Evolutionary conservation across 2,888 invertebrate genomes (phyloP), one percentile per base, ranked within the genome.

Genomic region (Dicranocentrus wangi): DNA sequence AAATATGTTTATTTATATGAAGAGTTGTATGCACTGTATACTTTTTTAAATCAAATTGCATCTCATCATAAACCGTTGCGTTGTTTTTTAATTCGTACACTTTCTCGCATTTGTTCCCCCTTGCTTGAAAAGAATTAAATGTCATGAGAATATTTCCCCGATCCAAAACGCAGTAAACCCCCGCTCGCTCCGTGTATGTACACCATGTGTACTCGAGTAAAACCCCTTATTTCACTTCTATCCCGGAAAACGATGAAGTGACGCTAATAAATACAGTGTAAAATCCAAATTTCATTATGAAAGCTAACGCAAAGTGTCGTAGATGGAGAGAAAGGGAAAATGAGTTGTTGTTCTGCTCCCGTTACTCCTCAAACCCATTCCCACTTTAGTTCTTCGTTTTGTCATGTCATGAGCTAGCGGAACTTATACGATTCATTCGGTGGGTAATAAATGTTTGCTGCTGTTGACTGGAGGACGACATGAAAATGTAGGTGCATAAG

Each of bases 41-140:
- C 39, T 39, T 7, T 51, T 75, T 75, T 65, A 66, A 75, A 75
- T 75, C 73, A 75, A 65, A 65, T 75, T 75, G 73, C 73, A 66
- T 75, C 73, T 75, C 55, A 65, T 65, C 65, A 55, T 55, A 75
- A 75, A 73, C 39, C 15, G n/a, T 10, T 10, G 17, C 65, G 61
- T 25, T n/a, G 43, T 13, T 43, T n/a, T 43, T 66, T n/a, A 66
- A 21, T 60, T 58, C 42, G 17, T 32, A n/a, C 32, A 25, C 10
- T 23, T 69, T 71, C 42, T 60, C 71, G 43, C 25, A n/a, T 25
- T 13, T 2, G 43, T 66, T n/a, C 23, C n/a, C 39, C 39, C n/a
- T 13, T 61, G n/a, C 32, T 10, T 25, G 28, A 39, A 51, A 28
- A 68, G 53, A 27, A 63, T 71, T 43, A 71, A 71, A 47, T 60